These are phyloP conservation scores for Elachura formosa DNA, from an alignment of 2,113 vertebrate genomes.

Conservation along the genomic window DNA sequence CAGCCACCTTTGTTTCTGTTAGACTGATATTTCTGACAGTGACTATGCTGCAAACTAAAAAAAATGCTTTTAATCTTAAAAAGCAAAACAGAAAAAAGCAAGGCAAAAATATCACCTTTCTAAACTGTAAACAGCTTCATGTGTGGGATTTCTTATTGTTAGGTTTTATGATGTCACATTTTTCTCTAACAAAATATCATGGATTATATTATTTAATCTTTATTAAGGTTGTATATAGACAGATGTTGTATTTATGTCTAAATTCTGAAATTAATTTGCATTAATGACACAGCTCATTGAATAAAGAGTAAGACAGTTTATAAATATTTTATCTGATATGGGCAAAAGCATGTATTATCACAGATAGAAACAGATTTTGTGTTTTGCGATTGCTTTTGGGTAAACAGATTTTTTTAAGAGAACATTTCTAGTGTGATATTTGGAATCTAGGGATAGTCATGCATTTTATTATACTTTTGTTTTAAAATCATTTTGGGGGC, in stretches of 20 bases:
- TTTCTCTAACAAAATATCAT: neutral
- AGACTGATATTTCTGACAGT: neutral
- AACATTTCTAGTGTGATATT: neutral
- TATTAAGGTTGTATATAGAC: neutral
- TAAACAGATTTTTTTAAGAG: neutral
- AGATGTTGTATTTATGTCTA: neutral
- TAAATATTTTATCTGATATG: neutral
- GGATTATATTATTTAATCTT: neutral
- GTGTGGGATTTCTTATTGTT: neutral
- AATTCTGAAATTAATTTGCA: neutral
- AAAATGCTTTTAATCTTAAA: accelerated
- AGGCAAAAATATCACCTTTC: neutral
- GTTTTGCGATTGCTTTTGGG: neutral
- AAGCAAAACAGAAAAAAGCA: neutral
- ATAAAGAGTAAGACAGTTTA: neutral
- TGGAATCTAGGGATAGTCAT: accelerated
- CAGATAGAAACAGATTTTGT: neutral
- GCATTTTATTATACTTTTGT: neutral
- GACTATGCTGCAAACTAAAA: neutral
- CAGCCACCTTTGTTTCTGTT: neutral
- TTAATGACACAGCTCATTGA: neutral
- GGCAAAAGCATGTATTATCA: neutral
- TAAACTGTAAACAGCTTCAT: neutral
- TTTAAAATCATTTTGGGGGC: neutral
- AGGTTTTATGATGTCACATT: neutral